Evolutionary conservation across 2,797 vertebrate species (phyloP).

Genomic region (Trematomus bernacchii): DNA sequence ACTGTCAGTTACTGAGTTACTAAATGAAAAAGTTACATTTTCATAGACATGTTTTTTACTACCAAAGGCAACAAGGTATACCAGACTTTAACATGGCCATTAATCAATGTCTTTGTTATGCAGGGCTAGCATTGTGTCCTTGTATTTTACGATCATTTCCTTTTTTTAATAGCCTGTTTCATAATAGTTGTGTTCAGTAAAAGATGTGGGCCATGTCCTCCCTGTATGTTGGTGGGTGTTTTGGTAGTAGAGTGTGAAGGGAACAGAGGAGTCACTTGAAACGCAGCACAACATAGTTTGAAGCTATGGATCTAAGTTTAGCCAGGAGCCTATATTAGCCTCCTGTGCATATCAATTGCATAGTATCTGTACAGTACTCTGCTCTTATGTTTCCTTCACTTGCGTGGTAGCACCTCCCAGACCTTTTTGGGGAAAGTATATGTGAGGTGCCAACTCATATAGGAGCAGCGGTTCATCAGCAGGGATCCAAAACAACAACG

Average conservation of each 20-base stretch:
- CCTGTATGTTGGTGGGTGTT: neutral
- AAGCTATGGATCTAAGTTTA: conserved; percentile 72
- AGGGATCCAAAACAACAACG: neutral
- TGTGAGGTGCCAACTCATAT: conserved; percentile 15
- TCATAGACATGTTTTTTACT: neutral
- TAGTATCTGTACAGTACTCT: conserved; percentile 14
- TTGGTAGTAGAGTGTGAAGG: neutral
- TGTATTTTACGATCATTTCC: neutral
- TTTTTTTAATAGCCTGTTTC: conserved; percentile 22
- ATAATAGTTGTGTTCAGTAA: conserved; percentile 22
- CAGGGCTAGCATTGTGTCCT: neutral
- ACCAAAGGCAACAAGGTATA: no score
- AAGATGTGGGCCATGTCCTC: neutral
- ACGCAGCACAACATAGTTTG: conserved; percentile 41
- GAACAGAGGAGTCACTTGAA: conserved; percentile 51
- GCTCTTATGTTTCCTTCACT: conserved; percentile 33
- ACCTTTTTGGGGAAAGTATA: neutral
- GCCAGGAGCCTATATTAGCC: conserved; percentile 45
- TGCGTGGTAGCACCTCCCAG: conserved; percentile 2
- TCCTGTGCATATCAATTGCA: conserved; percentile 44
- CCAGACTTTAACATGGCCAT: no score
- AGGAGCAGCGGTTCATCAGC: conserved; percentile 15
- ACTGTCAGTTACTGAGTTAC: neutral
- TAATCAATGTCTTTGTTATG: no score
- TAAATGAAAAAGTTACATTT: neutral